phyloP scores from a whole-genome alignment of 2,888 invertebrate species.

The Drosophila robusta region DNA sequence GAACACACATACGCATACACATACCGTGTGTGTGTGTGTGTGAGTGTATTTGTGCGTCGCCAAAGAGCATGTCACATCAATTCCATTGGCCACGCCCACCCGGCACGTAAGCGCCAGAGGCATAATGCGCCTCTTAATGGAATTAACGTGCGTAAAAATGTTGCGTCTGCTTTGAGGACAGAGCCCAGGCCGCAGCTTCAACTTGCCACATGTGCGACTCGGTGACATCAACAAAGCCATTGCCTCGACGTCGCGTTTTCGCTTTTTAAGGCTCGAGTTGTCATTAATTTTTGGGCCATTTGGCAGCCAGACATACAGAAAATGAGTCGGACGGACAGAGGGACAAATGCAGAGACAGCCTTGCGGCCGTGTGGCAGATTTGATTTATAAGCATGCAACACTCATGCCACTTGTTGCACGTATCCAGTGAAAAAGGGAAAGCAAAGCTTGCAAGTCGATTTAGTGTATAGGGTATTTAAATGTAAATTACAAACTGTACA shows the following conservation, averaged over 20 bases:
- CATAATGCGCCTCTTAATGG: conserved; percentile 65
- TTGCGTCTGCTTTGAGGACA: conserved; percentile 32
- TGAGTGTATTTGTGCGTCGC: conserved; percentile 24
- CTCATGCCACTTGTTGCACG: conserved; percentile 56
- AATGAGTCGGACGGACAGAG: neutral
- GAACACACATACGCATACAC: neutral
- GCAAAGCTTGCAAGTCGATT: neutral
- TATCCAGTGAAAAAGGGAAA: neutral
- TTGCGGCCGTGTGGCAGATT: conserved; percentile 30
- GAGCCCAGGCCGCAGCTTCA: conserved; percentile 2
- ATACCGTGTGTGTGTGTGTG: neutral
- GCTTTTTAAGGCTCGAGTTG: conserved; percentile 31
- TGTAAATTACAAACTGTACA: too few relatives aligned
- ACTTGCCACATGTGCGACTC: conserved; percentile 26
- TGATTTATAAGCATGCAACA: conserved; percentile 58
- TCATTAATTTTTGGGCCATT: conserved; percentile 57
- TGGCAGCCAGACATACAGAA: conserved; percentile 9
- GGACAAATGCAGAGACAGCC: neutral
- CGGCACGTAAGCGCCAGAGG: conserved; percentile 44
- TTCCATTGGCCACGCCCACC: conserved; percentile 50
- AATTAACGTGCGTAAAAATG: conserved; percentile 66
- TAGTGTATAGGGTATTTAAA: too few relatives aligned
- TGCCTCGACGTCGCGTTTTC: conserved; percentile 13
- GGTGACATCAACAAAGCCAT: conserved; percentile 8
- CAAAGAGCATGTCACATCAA: conserved; percentile 58